Evolutionary conservation across 2,888 invertebrate species (phyloP).

Genomic region (Tribolium freemani): DNA sequence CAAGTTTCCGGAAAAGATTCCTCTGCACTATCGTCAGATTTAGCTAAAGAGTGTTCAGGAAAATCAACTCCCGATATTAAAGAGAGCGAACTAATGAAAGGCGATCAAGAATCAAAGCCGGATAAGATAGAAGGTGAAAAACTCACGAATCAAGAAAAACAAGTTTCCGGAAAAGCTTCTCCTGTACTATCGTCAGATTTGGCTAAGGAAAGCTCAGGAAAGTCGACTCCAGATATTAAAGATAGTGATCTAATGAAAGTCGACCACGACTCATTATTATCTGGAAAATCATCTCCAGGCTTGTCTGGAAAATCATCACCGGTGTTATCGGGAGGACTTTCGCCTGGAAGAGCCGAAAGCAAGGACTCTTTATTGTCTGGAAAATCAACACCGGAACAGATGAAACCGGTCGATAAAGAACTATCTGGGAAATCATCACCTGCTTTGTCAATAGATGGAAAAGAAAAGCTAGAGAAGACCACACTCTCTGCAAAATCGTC

Average conservation of each 20-base stretch:
- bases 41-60: too few relatives aligned
- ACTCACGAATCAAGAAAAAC: too few relatives aligned
- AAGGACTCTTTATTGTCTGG: constrained; percentile 35
- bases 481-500: too few relatives aligned
- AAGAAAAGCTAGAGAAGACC: constrained; percentile 9
- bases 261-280: constrained; percentile 30
- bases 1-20: too few relatives aligned
- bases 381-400: constrained; percentile 47
- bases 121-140: background rate
- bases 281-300: constrained; percentile 28
- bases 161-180: constrained; percentile 33
- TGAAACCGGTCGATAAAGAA: constrained; percentile 10
- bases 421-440: constrained; percentile 26
- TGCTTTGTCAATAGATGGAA: constrained; percentile 9
- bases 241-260: constrained; percentile 18
- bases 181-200: constrained; percentile 49
- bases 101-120: background rate
- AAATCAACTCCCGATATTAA: constrained; percentile 35
- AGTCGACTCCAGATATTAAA: constrained; percentile 30
- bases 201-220: constrained; percentile 36
- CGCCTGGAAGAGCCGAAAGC: constrained; percentile 43
- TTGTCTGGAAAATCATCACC: constrained; percentile 26
- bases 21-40: too few relatives aligned
- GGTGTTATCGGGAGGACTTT: constrained; percentile 41
- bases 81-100: constrained; percentile 13